These are phyloP conservation scores for Agriotes lineatus DNA, from an alignment of 2,888 invertebrate genomes.

Conservation along the genomic window DNA sequence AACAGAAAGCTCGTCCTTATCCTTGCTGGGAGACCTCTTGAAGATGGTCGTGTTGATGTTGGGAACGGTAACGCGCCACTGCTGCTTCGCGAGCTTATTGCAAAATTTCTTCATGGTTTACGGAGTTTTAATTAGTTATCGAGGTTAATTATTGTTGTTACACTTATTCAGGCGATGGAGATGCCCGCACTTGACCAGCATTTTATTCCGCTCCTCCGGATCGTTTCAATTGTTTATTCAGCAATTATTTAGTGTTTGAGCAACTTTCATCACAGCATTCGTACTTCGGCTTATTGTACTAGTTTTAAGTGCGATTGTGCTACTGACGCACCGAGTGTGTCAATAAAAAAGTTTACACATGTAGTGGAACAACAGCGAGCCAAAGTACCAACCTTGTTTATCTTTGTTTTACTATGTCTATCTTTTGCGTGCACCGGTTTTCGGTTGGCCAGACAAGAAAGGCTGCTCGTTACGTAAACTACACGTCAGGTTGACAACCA, in stretches of 20 bases:
- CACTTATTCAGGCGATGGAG: conserved; percentile 6
- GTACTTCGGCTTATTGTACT: not conserved
- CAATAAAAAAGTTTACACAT: conserved; percentile 37
- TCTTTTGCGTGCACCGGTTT: conserved; percentile 14
- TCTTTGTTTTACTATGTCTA: conserved; percentile 16
- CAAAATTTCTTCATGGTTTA: conserved; percentile 63
- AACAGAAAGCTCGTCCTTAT: conserved; percentile 32
- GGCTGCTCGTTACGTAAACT: conserved; percentile 13
- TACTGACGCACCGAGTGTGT: conserved; percentile 37
- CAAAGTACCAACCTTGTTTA: conserved; percentile 27
- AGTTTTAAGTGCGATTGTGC: conserved; percentile 13
- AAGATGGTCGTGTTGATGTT: conserved; percentile 59
- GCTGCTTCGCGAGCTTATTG: conserved; percentile 62
- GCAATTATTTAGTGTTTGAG: conserved; percentile 7
- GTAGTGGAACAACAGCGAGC: conserved; percentile 22
- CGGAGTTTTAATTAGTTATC: conserved; percentile 30
- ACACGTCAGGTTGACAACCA: conserved; percentile 27
- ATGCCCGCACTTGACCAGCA: not conserved
- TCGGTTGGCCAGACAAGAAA: conserved; percentile 17
- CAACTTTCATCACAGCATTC: conserved; percentile 6
- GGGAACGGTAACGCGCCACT: conserved; percentile 64
- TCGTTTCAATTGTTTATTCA: not conserved
- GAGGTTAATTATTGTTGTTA: conserved; percentile 29
- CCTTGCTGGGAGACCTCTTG: conserved; percentile 52
- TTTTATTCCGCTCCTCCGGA: not conserved